Evolutionary conservation across 2,888 invertebrate species (phyloP), one percentile per base, ranked within the genome.

Genomic region (Dasysyrphus albostriatus): DNA sequence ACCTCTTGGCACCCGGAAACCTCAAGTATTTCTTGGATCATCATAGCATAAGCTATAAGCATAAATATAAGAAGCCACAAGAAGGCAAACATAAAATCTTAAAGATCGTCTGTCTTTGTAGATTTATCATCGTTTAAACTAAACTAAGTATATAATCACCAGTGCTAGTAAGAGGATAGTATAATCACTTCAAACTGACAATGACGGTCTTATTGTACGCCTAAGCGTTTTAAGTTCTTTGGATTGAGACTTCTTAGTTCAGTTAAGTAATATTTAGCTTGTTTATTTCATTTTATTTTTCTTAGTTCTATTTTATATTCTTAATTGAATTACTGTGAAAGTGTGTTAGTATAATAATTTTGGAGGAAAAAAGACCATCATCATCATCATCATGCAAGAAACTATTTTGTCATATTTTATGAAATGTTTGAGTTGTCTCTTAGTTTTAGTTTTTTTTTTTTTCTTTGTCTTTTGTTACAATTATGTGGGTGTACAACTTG

Each of bases 71-170:
- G 32, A 65, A 12, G 7, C 44, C 47, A 32, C 5, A 16, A 65
- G 47, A 65, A 63, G 44, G 29, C 44, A 63, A 44, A 63, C 5
- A n/a, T n/a, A 63, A 10, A 32, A 29, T 39, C n/a, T 34, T 16
- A 65, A 47, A 47, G 5, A 67, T 47, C 39, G 44, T 56, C 56
- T 29, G 56, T n/a, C 34, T 44, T 44, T 67, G 65, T 56, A 44
- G 56, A 76, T 76, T 70, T 61, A 59, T 78, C 77, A 78, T 61
- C 32, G 19, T 77, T 77, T 69, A 78, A 61, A 34, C 51, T 61
- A 54, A 54, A 51, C 61, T 42, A 70, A 61, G 47, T 29, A 37
- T 29, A 37, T 59, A 49, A 29, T 24, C 47, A 47, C 44, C 44
- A 39, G n/a, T 14, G 5, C 65, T 49, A 47, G 16, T 47, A 54